Base-by-base conservation (phyloP, 2,797 vertebrate genomes). In the Denticeps clupeoides region DNA sequence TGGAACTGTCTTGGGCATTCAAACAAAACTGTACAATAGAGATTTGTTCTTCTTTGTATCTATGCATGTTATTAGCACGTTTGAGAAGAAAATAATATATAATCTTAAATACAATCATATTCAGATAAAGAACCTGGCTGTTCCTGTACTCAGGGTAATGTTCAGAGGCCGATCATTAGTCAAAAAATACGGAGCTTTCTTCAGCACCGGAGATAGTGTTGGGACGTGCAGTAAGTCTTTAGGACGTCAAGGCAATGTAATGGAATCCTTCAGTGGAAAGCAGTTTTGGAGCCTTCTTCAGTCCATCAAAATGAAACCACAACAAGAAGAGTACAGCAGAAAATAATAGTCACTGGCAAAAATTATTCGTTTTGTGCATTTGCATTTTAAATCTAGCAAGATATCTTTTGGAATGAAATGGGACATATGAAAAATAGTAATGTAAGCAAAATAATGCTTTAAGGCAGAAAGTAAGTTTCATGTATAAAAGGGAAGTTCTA, bases 71-170 rank as follows among this genome's bases (percentile, higher is more conserved):
- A 85, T 80, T 82, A 77, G 85, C 85, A 80, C 56, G 65, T 78
- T 82, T 78, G 84, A 87, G 89, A 95, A 90, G 91, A 97, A 97
- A 96, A 97, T 96, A 94, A 92, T 96, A 84, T 86, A 83, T 86
- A 81, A 83, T 84, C 81, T 85, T 86, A 89, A 90, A 95, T 97
- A 96, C 91, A 97, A 90, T 94, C 90, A 89, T 90, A 88, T 92
- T 93, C 89, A 89, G 91, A 90, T 95, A 96, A 96, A 90, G 91
- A 90, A 86, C 87, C 73, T 90, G 85, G 79, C 79, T 88, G 87
- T 85, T 86, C 82, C 77, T 82, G 86, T 79, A 81, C 74, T 87
- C 88, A 89, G 86, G 87, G 79, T 75, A 74, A 97, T 96, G 82
- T 91, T 95, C 89, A 94, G 87, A 83, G 88, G 89, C 88, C 86